Evolutionary conservation across 2,888 invertebrate species (phyloP).

Genomic region (Diabrotica balteata): DNA sequence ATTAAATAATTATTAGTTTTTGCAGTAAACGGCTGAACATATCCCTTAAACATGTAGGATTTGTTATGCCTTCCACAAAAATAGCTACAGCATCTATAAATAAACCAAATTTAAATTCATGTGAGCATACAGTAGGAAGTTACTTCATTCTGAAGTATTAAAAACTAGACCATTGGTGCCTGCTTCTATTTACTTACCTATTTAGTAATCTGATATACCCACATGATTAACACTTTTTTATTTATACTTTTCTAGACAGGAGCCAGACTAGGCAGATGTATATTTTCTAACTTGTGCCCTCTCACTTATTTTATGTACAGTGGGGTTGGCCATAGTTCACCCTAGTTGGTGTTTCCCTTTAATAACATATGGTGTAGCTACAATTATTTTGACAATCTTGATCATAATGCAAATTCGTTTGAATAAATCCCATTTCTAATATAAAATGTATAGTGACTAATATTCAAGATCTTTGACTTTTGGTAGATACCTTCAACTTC

Average conservation of each 20-base stretch:
- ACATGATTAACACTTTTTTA: conserved; percentile 20
- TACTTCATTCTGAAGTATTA: conserved; percentile 41
- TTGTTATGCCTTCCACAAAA: conserved; percentile 50
- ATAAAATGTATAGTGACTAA: conserved; percentile 14
- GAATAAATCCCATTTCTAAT: conserved; percentile 7
- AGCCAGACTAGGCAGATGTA: conserved; percentile 22
- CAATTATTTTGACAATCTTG: conserved; percentile 22
- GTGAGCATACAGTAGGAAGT: conserved; percentile 50
- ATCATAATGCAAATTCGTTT: conserved; percentile 24
- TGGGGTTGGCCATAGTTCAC: conserved; percentile 19
- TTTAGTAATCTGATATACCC: conserved; percentile 25
- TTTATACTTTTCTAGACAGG: conserved; percentile 17
- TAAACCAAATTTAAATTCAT: conserved; percentile 48
- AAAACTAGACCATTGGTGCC: conserved; percentile 25
- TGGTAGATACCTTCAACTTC: no score
- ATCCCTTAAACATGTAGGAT: conserved; percentile 39
- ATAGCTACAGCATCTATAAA: conserved; percentile 50
- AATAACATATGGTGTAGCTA: conserved; percentile 14
- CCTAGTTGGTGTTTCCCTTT: conserved; percentile 10
- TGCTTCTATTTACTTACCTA: conserved; percentile 21
- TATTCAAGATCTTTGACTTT: conserved; percentile 4
- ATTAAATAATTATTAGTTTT: no score
- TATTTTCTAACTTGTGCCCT: conserved; percentile 1
- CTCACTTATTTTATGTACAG: conserved; percentile 17
- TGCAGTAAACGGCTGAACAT: conserved; percentile 5